Evolutionary conservation across 2,888 invertebrate species (phyloP), one percentile per base, ranked within the genome.

Genomic region (Iselma pallidipennis): DNA sequence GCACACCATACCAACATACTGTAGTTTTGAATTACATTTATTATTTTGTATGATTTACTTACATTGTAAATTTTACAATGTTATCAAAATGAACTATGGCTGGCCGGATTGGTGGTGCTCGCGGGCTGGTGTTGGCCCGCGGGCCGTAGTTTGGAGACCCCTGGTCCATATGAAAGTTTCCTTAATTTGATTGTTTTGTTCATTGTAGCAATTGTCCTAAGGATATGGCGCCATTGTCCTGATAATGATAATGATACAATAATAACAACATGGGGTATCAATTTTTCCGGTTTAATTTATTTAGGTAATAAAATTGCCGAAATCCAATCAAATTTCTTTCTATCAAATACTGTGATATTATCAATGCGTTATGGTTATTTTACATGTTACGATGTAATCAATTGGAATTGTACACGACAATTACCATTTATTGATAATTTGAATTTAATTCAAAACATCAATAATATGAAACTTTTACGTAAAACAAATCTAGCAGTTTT

Each of bases 351-450:
- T 49, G 82, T 95, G 71, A 89, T 96, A 71, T 94, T 96, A 80
- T 90, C 92, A 83, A 88, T 96, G 86, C 91, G 91, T 66, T 94
- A 94, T 33, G 95, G 95, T 3, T 92, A 88, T 75, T 96, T 95
- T 78, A 91, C 91, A 37, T 85, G 85, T 67, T 78, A 82, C 16
- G 81, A 83, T 69, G 83, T 82, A 65, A 78, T 84, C 57, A 68
- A 78, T 42, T 77, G 70, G 49, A 76, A 76, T 69, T 76, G 78
- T 57, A 63, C 70, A 26, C 76, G 73, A 61, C 71, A 77, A 28
- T 71, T 76, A 60, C 74, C 77, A 9, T 80, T 81, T 68, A 67
- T 74, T 42, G 76, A 77, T 53, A 70, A 74, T 65, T 64, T 80
- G 54, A 82, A 81, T 72, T 59, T 78, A 33, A 59, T 76, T 21